Evolutionary conservation across 2,888 invertebrate genomes (phyloP).

Genomic region (Eucera pruinosa): DNA sequence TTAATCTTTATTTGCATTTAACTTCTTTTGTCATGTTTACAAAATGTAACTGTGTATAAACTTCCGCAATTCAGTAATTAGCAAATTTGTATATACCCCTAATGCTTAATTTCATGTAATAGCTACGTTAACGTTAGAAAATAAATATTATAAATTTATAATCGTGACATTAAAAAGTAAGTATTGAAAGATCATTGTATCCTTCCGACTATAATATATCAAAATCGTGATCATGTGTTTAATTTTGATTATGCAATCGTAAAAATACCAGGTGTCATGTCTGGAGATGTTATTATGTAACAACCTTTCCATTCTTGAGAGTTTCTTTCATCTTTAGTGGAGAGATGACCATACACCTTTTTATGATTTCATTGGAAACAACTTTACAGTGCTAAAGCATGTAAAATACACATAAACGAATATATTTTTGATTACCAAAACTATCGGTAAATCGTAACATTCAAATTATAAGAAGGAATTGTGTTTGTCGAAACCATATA

Average conservation of each 20-base stretch:
- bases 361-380: neutral
- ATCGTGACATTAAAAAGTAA: too few species aligned
- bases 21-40: too few species aligned
- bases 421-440: neutral
- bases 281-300: constrained; percentile 6
- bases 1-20: too few species aligned
- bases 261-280: constrained; percentile 12
- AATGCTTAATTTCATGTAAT: neutral
- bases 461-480: neutral
- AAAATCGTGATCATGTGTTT: neutral
- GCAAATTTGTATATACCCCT: neutral
- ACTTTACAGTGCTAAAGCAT: neutral
- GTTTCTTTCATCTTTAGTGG: neutral
- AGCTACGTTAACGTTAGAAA: neutral
- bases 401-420: too few species aligned
- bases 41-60: too few species aligned
- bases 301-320: neutral
- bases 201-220: neutral
- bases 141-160: neutral
- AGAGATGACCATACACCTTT: neutral
- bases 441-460: neutral
- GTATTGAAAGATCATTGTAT: too few species aligned
- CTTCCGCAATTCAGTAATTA: too few species aligned
- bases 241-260: constrained; percentile 4
- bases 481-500: too few species aligned